A percentile compares a stretch with the other conserved stretches of the same genome.
Evolutionary conservation across 2,113 vertebrate species (phyloP).

Genomic region (Psittacula cyanocephala): DNA sequence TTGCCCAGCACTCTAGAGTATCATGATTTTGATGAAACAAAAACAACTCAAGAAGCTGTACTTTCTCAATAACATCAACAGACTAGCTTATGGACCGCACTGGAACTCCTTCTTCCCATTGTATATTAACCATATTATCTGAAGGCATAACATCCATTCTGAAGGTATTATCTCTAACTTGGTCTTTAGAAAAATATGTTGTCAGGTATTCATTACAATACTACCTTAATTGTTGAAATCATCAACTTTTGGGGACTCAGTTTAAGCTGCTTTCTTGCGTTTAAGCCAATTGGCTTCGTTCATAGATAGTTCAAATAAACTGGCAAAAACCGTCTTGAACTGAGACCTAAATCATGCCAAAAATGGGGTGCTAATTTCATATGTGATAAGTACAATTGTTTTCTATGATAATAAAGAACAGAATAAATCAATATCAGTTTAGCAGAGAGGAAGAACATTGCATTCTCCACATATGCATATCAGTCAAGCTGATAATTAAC

Average conservation of each 20-base stretch:
- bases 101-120: neutral
- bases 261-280: neutral
- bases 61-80: slow-evolving; percentile 57
- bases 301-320: neutral
- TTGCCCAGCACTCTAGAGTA: slow-evolving; percentile 63
- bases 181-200: neutral
- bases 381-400: neutral
- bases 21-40: slow-evolving; percentile 71
- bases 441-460: neutral
- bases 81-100: neutral
- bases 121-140: neutral
- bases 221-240: neutral
- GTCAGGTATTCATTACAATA: neutral
- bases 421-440: neutral
- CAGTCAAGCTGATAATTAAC: neutral
- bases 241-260: neutral
- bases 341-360: neutral
- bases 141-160: neutral
- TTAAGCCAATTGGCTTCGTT: neutral
- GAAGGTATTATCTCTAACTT: neutral
- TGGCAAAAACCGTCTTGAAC: neutral
- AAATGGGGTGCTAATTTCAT: neutral
- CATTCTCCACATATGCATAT: neutral
- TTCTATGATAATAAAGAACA: neutral
- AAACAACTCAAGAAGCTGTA: slow-evolving; percentile 66